Base-by-base conservation (phyloP, 2,888 invertebrate species). In the Listrodromus nycthemerus region DNA sequence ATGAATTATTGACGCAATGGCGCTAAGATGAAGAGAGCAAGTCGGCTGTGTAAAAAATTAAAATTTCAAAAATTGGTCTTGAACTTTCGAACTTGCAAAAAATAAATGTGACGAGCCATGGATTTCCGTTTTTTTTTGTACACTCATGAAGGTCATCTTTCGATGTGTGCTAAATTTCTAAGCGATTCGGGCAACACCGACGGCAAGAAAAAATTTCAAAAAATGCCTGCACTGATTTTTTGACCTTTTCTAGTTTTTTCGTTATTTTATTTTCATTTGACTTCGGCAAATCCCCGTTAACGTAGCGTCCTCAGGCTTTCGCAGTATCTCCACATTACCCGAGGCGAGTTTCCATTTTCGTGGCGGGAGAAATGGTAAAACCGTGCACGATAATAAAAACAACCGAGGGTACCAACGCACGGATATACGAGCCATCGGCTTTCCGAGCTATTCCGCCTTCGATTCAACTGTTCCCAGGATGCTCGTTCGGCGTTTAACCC, bases 401-500 rank as follows among this genome's bases (percentile, higher is more conserved):
- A 21, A 52, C 61, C 37, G 19, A 13, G 8, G 21, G 33, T 67
- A 55, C 27, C 27, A 58, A 13, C 24, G n/a, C 24, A 21, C 16
- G 41, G 55, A 13, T 27, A 50, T 48, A 66, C 30, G 52, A 19
- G 63, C 37, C 55, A 41, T 61, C 33, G 8, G 6, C 69, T 33
- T 24, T 27, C 61, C 30, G 27, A 21, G 37, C 13, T 50, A 16
- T 50, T 33, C 74, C 70, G 33, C 75, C 58, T 80, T 69, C 33
- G 6, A 24, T 50, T 55, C 55, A 55, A 75, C 75, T 70, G 69
- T 80, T 80, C 80, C 80, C 83, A 65, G 74, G 80, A 67, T 69
- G 73, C 83, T 83, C 83, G 73, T 83, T 80, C 80, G 45, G 50
- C 52, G 80, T 67, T 83, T 76, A 83, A 76, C 80, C 55, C 80